Evolutionary conservation across 2,888 invertebrate species (phyloP).

Genomic region (Mythimna ferrago): DNA sequence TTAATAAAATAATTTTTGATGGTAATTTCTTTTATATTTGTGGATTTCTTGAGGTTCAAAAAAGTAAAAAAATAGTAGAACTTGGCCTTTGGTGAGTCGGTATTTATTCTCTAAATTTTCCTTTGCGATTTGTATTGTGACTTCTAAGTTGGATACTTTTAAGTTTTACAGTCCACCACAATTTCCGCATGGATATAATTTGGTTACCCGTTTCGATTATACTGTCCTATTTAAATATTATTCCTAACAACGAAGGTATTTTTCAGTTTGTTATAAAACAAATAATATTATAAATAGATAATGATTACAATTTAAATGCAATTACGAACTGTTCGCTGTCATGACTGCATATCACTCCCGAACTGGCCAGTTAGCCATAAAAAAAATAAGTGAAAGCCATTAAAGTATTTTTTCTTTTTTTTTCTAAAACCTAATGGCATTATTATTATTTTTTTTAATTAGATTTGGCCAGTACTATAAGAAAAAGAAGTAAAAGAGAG

Average conservation of each 20-base stretch:
- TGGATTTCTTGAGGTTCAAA: too few relatives aligned
- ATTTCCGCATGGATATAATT: conserved; percentile 22
- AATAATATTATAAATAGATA: not conserved
- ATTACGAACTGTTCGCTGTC: not conserved
- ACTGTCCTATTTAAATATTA: conserved; percentile 2
- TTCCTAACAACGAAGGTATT: not conserved
- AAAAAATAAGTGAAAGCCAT: not conserved
- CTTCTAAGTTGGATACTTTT: conserved; percentile 16
- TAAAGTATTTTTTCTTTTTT: not conserved
- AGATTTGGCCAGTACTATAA: not conserved
- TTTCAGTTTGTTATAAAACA: not conserved
- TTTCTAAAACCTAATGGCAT: not conserved
- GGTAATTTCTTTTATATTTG: too few relatives aligned
- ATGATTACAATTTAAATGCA: not conserved
- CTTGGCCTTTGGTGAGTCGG: not conserved
- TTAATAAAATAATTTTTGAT: too few relatives aligned
- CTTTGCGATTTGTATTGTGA: conserved; percentile 16
- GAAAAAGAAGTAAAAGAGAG: too few relatives aligned
- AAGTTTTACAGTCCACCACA: conserved; percentile 1
- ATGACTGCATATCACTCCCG: not conserved
- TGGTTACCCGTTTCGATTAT: conserved; percentile 2
- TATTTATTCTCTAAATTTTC: conserved; percentile 13
- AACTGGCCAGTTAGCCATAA: not conserved
- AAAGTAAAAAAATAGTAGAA: too few relatives aligned
- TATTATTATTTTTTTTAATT: not conserved